These are phyloP conservation scores for Adela reaumurella DNA, from an alignment of 2,888 invertebrate genomes.

Conservation along the genomic window DNA sequence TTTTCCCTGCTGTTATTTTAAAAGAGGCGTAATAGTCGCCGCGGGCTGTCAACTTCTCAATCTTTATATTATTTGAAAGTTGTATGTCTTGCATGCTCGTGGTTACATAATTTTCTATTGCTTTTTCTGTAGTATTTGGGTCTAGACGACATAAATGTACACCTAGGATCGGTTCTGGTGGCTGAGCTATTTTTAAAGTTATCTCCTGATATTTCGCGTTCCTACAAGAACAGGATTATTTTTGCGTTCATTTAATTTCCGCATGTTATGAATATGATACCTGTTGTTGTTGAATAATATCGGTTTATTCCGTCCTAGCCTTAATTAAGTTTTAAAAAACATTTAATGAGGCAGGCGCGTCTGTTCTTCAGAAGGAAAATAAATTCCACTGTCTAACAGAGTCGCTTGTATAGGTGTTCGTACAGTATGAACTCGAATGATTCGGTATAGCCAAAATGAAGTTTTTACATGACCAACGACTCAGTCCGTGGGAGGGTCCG, in stretches of 20 bases:
- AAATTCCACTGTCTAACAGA: too few species aligned
- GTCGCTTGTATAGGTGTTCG: too few species aligned
- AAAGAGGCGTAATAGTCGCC: neutral
- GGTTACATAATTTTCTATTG: neutral
- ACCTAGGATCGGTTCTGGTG: neutral
- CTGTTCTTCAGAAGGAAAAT: too few species aligned
- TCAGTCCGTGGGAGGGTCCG: too few species aligned
- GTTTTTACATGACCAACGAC: too few species aligned
- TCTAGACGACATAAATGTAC: neutral
- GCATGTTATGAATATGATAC: too few species aligned
- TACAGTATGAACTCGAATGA: too few species aligned
- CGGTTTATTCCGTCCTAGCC: too few species aligned
- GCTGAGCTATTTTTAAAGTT: neutral
- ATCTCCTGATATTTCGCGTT: neutral
- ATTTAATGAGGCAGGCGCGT: too few species aligned
- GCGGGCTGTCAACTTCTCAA: neutral
- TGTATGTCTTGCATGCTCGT: neutral
- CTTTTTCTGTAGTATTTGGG: neutral
- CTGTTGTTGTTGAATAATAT: too few species aligned
- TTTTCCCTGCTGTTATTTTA: neutral
- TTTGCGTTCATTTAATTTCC: neutral
- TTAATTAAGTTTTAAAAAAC: too few species aligned
- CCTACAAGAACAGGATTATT: neutral
- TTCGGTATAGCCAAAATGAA: too few species aligned
- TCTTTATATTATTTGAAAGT: neutral